Conservation (phyloP, 2,797 vertebrate species). For the Eremophila alpestris region DNA sequence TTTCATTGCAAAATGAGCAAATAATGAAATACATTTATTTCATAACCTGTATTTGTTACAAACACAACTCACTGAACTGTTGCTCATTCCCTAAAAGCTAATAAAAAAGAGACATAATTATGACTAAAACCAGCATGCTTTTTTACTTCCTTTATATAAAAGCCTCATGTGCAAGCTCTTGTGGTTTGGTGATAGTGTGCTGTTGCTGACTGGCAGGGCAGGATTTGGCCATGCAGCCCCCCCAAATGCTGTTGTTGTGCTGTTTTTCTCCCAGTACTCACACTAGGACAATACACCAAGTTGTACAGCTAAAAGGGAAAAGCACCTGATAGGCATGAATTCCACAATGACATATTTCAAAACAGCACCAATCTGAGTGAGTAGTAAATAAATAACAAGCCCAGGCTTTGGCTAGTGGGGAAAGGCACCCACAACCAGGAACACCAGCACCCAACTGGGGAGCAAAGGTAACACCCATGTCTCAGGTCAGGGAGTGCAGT, state of each 20-base stretch:
- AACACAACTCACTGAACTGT: conserved; percentile 41
- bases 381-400: not conserved
- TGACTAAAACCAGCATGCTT: not conserved
- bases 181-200: not conserved
- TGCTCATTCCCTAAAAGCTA: conserved; percentile 62
- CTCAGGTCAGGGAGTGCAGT: not conserved
- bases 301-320: not conserved
- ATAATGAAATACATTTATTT: conserved; percentile 69
- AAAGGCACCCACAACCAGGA: not conserved
- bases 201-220: conserved; percentile 1
- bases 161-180: conserved; percentile 8
- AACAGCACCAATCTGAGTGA: not conserved
- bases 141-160: conserved; percentile 48
- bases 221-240: not conserved
- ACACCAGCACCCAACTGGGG: not conserved
- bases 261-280: not conserved
- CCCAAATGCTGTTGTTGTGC: not conserved
- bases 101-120: conserved; percentile 47
- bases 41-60: conserved; percentile 62
- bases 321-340: not conserved
- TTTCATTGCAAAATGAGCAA: conserved; percentile 60
- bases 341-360: not conserved
- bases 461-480: not conserved
- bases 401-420: not conserved
- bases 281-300: not conserved